A percentile compares a stretch with the other conserved stretches of the same genome.
Evolutionary conservation across 2,113 vertebrate species (phyloP).

Genomic region (Burhinus bistriatus): DNA sequence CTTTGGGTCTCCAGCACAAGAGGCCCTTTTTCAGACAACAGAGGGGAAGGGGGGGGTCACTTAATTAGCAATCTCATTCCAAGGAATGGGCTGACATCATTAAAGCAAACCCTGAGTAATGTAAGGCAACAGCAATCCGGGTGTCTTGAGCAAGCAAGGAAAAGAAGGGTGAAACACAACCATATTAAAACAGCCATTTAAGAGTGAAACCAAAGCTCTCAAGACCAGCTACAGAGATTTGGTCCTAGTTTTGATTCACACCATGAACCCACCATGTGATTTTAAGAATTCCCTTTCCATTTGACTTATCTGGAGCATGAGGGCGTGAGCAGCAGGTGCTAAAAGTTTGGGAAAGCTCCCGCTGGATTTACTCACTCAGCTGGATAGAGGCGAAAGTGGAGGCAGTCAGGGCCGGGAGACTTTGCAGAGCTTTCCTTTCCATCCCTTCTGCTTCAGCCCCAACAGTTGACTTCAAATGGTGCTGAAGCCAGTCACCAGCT

Average conservation of each 20-base stretch:
- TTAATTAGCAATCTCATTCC: not conserved
- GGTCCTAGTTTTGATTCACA: not conserved
- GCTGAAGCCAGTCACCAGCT: not conserved
- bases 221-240: accelerated
- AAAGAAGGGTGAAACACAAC: not conserved
- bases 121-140: not conserved
- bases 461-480: not conserved
- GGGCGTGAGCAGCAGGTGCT: not conserved
- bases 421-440: not conserved
- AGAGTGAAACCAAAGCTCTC: not conserved
- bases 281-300: not conserved
- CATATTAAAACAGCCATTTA: not conserved
- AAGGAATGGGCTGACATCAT: not conserved
- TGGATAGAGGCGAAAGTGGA: accelerated
- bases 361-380: not conserved
- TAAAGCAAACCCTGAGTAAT: not conserved
- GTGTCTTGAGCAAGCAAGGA: not conserved
- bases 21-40: not conserved
- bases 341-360: not conserved
- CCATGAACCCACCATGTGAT: not conserved
- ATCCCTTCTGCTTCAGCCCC: not conserved
- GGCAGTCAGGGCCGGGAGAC: not conserved
- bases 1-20: not conserved
- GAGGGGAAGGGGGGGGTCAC: not conserved
- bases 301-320: not conserved